Base-by-base conservation (phyloP, 2,113 vertebrate genomes). In the Heterotis niloticus region DNA sequence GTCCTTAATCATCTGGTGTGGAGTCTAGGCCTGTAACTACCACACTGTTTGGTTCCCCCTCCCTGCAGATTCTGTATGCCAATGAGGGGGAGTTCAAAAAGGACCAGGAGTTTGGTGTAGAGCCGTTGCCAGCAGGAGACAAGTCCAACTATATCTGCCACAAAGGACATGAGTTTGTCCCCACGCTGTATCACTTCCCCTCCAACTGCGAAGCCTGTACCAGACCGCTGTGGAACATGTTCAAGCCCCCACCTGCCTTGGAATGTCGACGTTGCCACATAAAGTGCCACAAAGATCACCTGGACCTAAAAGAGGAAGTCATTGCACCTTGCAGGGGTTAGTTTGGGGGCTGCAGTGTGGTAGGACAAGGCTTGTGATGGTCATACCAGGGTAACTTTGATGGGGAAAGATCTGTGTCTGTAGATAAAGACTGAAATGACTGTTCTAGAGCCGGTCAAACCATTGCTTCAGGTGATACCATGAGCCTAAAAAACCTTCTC, bases 71-170 rank as follows among this genome's bases (percentile, higher is more conserved):
- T 83, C 86, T 99, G 0, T 99, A 99, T 72, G 97, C 94, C 86
- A 99, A 99, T 79, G 97, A 99, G 88, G 97, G 96, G 54, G 96
- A 98, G 90, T 95, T 92, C 86, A 98, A 98, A 81, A 96, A 96
- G 70, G 96, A 98, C 2, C 95, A 93, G 84, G 96, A 98, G 82
- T 91, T 91, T 71, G 90, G 87, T 1, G 88, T 91, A 84, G 97
- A 98, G 76, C 62, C 87, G 0, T 52, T 86, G 4, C 86, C 90
- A 0, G 83, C 88, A 73, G 91, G 91, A 5, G 97, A 98, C 67
- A 95, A 96, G 13, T 91, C 95, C 4, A 92, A 94, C 82, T 97
- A 91, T 85, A 94, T 98, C 88, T 92, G 91, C 87, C 95, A 98
- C 92, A 98, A 98, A 85, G 97, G 97, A 82, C 97, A 99, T 60